Evolutionary conservation across 2,888 invertebrate genomes (phyloP), one percentile per base, ranked within the genome.

Genomic region (Perizoma affinitatum): DNA sequence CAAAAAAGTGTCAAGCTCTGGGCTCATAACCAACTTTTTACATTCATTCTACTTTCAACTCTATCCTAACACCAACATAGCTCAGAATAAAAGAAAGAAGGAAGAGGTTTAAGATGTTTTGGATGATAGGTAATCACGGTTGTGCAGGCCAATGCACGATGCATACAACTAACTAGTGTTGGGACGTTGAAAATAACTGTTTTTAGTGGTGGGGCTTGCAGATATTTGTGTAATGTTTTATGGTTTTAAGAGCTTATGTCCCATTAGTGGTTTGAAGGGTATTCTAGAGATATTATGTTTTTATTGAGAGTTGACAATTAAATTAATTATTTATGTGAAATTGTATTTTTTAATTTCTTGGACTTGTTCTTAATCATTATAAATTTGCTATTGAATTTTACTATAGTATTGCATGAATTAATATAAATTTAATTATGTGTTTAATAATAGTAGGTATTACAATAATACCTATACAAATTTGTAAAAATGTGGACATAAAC

Each of bases 91-190:
- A 54, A 47, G 66, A 54, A 4, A 6, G 33, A 3, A 35, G 22
- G 48, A 50, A 11, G 63, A 69, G 61, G 62, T 65, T 70, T 86
- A 73, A 5, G 81, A 57, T 75, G 68, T 82, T 86, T 80, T 74
- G 63, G 41, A 63, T 60, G 63, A 43, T 56, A 57, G 57, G 51
- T 54, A 67, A 68, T 77, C 76, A 75, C 83, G 84, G 85, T 86
- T 86, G 86, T 89, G 84, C 91, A 90, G 92, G 92, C 92, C 92
- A 91, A 86, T 91, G 92, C 90, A 89, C 92, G 92, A 86, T 88
- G 92, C 92, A 91, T 91, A 90, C 90, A 90, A 91, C 89, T 90
- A 88, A 88, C 80, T 89, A 90, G 92, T 83, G 92, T 77, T 86
- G 90, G 74, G 82, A 76, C 63, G 54, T 58, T 65, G 58, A 33